A percentile compares a stretch with the other conserved stretches of the same genome.
Evolutionary conservation across 2,888 invertebrate species (phyloP).

Genomic region (Iselma pallidipennis): DNA sequence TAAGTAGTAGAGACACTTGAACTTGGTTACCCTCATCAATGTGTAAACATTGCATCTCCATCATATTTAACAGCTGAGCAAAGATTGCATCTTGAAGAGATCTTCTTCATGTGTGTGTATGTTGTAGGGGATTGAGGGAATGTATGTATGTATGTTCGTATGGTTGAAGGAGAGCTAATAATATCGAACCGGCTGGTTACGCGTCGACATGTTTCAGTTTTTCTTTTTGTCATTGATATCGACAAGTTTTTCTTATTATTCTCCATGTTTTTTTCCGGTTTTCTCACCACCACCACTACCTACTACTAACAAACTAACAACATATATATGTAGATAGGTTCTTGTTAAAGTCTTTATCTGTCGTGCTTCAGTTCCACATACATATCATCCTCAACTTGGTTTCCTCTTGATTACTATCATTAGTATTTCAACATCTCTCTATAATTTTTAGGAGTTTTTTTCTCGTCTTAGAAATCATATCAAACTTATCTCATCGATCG

Average conservation of each 20-base stretch:
- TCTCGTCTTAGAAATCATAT: no score
- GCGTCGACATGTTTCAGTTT: constrained; percentile 21
- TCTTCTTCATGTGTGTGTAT: neutral
- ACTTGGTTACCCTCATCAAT: constrained; percentile 16
- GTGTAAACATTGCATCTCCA: constrained; percentile 16
- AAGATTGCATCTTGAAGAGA: constrained; percentile 5
- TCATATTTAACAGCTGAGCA: constrained; percentile 22
- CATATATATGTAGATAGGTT: neutral
- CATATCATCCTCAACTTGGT: no score
- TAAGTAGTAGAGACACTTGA: no score
- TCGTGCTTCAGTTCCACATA: no score
- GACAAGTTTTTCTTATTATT: neutral
- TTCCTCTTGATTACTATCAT: no score
- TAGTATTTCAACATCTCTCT: no score
- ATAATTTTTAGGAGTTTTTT: no score
- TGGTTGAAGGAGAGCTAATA: constrained; percentile 18
- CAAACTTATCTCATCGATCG: no score
- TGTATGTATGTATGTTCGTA: neutral
- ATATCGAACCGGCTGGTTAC: constrained; percentile 14
- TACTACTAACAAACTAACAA: no score
- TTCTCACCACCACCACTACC: neutral
- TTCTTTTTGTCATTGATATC: constrained; percentile 11
- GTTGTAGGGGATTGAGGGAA: neutral
- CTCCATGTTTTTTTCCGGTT: neutral
- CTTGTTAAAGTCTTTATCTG: no score